Evolutionary conservation across 2,888 invertebrate species (phyloP).

Genomic region (Lasioglossum zephyrum): DNA sequence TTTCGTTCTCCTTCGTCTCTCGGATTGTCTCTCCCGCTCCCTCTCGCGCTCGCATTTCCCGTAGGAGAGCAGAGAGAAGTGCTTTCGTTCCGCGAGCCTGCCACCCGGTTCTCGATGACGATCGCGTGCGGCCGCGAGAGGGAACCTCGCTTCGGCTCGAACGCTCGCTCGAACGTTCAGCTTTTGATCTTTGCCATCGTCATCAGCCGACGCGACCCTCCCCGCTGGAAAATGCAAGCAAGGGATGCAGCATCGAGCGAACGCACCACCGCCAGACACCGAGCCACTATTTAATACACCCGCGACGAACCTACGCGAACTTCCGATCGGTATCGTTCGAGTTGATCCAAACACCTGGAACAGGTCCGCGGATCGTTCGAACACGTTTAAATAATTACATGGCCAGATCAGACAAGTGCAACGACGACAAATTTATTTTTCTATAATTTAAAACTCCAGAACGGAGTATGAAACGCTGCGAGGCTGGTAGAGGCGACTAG

Average conservation of each 20-base stretch:
- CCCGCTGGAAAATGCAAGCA: background rate
- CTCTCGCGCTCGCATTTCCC: constrained; percentile 2
- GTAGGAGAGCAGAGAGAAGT: constrained; percentile 19
- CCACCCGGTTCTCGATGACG: constrained; percentile 30
- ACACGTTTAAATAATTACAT: too few species aligned
- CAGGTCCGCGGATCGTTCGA: too few species aligned
- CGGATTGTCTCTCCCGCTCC: constrained; percentile 9
- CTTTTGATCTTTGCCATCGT: constrained; percentile 25
- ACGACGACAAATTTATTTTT: too few species aligned
- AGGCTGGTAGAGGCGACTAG: background rate
- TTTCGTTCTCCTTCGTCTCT: background rate
- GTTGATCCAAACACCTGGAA: too few species aligned
- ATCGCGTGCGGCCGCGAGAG: constrained; percentile 21
- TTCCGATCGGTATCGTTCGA: background rate
- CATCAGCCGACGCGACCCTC: background rate
- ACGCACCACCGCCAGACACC: background rate
- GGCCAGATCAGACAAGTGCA: too few species aligned
- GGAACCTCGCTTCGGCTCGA: constrained; percentile 1
- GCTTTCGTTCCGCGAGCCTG: constrained; percentile 34
- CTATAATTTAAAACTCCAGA: too few species aligned
- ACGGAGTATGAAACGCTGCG: background rate
- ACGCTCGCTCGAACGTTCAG: constrained; percentile 1
- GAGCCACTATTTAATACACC: background rate
- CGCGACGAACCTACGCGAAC: background rate
- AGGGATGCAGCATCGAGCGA: background rate